Percentiles rank a stretch among this genome's conserved stretches.
phyloP scores from a whole-genome alignment of 2,113 vertebrate species.

The Campylomormyrus tamandua region DNA sequence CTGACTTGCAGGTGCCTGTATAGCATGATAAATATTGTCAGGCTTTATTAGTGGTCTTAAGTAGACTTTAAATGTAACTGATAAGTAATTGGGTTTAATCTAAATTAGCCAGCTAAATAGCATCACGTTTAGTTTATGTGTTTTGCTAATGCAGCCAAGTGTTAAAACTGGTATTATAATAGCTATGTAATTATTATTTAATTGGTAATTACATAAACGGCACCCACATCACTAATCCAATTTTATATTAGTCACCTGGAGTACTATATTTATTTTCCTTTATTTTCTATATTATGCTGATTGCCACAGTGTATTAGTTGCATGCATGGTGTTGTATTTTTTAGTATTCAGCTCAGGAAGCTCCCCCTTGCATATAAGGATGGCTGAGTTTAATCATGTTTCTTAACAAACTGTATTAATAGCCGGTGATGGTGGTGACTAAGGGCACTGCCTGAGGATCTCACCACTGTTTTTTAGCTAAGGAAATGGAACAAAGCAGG shows the following conservation, averaged over 20 bases:
- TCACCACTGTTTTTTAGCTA: neutral
- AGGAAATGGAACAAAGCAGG: neutral
- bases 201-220: neutral
- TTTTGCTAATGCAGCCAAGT: constrained; percentile 5
- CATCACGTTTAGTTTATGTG: neutral
- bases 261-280: neutral
- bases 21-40: neutral
- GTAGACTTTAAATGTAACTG: neutral
- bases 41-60: neutral
- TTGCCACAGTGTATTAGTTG: neutral
- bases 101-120: constrained; percentile 2
- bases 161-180: constrained; percentile 2
- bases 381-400: neutral
- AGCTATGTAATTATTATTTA: neutral
- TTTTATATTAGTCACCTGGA: neutral
- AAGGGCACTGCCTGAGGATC: neutral
- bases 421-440: neutral
- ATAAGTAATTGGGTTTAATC: neutral
- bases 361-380: neutral
- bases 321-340: neutral
- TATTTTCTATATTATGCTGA: neutral
- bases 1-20: neutral
- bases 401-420: constrained; percentile 2
- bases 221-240: neutral
- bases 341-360: neutral